phyloP scores from a whole-genome alignment of 1,140 invertebrate species.

The Hylaeus volcanicus region DNA sequence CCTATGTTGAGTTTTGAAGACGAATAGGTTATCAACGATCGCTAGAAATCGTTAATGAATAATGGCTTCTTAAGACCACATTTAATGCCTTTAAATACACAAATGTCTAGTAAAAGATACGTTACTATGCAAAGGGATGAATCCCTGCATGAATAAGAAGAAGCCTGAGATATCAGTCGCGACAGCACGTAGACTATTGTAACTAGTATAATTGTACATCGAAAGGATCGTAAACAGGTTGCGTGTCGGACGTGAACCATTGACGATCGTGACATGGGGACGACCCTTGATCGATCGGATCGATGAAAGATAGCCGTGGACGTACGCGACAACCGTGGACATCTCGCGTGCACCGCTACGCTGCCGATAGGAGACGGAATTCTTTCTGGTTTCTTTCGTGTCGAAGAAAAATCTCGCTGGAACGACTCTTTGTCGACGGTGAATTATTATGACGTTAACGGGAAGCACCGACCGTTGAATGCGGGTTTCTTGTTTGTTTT shows the following conservation, averaged over 20 bases:
- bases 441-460: slow-evolving; percentile 72
- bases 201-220: slow-evolving; percentile 76
- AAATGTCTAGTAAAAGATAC: no score
- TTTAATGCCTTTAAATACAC: no score
- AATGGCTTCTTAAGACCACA: no score
- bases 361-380: slow-evolving; percentile 41
- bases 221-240: slow-evolving; percentile 72
- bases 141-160: no score
- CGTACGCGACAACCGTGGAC: slow-evolving; percentile 37
- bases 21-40: no score
- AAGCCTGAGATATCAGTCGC: slow-evolving; percentile 72
- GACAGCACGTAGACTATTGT: slow-evolving; percentile 67
- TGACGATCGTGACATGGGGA: slow-evolving; percentile 55
- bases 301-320: slow-evolving; percentile 59
- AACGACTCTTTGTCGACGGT: slow-evolving; percentile 61
- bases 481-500: slow-evolving; percentile 23
- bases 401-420: slow-evolving; percentile 57
- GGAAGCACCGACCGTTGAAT: slow-evolving; percentile 17
- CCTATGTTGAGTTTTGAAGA: no score
- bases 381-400: slow-evolving; percentile 55
- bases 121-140: no score
- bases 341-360: slow-evolving; percentile 34
- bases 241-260: slow-evolving; percentile 63
- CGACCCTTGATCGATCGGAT: slow-evolving; percentile 43
- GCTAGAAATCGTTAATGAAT: no score